A percentile compares a stretch with the other conserved stretches of the same genome.
Conservation (phyloP, 2,888 invertebrate species). For the Lathronympha strigana region DNA sequence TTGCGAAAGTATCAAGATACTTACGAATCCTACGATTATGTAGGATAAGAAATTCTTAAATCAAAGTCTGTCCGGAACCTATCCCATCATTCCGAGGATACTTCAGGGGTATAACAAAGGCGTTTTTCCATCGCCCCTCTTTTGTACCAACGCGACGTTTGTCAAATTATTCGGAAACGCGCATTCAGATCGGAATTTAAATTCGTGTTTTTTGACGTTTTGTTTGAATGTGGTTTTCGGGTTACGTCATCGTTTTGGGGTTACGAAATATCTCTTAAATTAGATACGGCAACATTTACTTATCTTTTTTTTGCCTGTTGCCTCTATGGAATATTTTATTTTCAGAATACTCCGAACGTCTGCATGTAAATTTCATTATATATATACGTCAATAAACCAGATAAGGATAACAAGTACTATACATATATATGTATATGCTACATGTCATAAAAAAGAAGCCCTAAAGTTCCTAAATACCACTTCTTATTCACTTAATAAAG, state of each 20-base stretch:
- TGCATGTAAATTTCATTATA: no score
- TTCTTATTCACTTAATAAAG: neutral
- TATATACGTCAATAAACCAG: no score
- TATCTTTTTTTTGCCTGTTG: neutral
- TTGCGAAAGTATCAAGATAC: slow-evolving; percentile 15
- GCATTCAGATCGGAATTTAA: slow-evolving; percentile 30
- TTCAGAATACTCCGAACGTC: no score
- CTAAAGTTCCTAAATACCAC: neutral
- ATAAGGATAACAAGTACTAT: no score
- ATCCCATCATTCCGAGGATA: slow-evolving; percentile 38
- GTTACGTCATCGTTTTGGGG: slow-evolving; percentile 1
- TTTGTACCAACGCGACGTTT: slow-evolving; percentile 36
- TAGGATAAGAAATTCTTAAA: slow-evolving; percentile 37
- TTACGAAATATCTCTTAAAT: neutral
- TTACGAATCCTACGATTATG: slow-evolving; percentile 33
- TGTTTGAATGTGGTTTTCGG: neutral
- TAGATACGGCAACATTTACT: neutral
- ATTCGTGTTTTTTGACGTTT: slow-evolving; percentile 26
- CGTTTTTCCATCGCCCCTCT: slow-evolving; percentile 38
- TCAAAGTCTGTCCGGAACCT: slow-evolving; percentile 39
- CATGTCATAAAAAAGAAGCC: no score
- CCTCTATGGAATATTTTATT: no score
- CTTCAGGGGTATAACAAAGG: slow-evolving; percentile 41
- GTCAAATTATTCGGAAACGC: slow-evolving; percentile 40
- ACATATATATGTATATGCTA: no score